Evolutionary conservation across 1,140 invertebrate species (phyloP), one percentile per base, ranked within the genome.

Genomic region (Brachionus rotundiformis): DNA sequence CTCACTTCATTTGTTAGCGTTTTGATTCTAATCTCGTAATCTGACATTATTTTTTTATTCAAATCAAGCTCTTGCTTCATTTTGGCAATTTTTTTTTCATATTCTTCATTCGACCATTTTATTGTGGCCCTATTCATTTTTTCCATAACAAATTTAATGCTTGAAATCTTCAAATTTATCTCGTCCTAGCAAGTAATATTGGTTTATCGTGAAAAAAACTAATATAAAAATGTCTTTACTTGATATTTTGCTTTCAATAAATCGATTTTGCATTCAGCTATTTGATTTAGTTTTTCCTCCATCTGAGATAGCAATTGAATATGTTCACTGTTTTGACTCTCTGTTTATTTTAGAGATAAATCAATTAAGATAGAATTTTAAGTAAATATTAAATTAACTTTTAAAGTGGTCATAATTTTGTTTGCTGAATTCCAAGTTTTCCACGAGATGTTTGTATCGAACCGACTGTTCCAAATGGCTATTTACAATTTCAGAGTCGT

Each of bases 51-150:
- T 68, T 36, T 68, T 19, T 68, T 68, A 19, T 33, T 68, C 31
- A 68, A 68, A 16, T 68, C 63, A 25, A 73, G 7, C 44, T 73
- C 68, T 73, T 73, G 68, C 25, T 73, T 73, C 23, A 73, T 27
- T 44, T 73, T 73, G 25, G 3, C 6, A 27, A 73, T 11, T 44
- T 47, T 73, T 25, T 44, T 73, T 3, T 73, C 68, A 25, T 44
- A 25, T 73, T 73, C 68, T 73, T 73, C 68, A 73, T 73, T 73
- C 10, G 68, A 73, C 68, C 68, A 73, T 44, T 73, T 73, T 3
- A 73, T 47, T 13, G 68, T 16, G 10, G 68, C 68, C 11, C 19
- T 3, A 44, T 73, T 73, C 33, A 73, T 73, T 44, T 73, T 73
- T 73, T 73, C 68, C 68, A 73, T 73, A 10, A 73, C 68, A 31